A percentile compares a stretch with the other conserved stretches of the same genome.
Conservation (phyloP, 2,113 vertebrate species). For the Chloropsis hardwickii region DNA sequence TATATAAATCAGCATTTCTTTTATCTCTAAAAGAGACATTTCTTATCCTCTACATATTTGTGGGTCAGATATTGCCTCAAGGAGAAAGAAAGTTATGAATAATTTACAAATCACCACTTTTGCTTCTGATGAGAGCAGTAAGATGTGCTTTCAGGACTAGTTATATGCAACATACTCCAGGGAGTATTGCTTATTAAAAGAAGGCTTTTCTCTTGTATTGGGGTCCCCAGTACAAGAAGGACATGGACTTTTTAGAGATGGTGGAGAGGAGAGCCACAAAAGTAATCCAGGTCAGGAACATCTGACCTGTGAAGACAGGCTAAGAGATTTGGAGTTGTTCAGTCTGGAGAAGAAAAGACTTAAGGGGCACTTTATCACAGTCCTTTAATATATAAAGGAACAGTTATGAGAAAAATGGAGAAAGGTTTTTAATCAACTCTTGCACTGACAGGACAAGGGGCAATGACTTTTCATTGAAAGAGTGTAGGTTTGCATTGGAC, state of each 20-base stretch:
- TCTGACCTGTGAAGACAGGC: neutral
- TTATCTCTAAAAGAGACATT: neutral
- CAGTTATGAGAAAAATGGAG: neutral
- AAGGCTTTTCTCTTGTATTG: neutral
- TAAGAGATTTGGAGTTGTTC: neutral
- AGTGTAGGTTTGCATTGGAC: neutral
- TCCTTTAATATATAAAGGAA: neutral
- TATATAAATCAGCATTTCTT: neutral
- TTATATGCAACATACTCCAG: neutral
- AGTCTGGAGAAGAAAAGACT: neutral
- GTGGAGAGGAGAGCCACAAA: neutral
- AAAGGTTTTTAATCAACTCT: neutral
- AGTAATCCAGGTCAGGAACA: neutral
- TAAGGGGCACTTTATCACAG: no score
- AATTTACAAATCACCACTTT: neutral
- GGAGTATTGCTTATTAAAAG: neutral
- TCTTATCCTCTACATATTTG: neutral
- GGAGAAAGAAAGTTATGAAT: neutral
- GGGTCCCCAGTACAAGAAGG: neutral
- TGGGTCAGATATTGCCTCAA: conserved; percentile 8
- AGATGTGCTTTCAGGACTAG: neutral
- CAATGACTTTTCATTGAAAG: neutral
- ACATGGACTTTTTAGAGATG: neutral
- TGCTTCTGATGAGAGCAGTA: neutral
- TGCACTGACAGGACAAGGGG: neutral